These are phyloP conservation scores for Microcebus griseorufus DNA, from an alignment of 2,113 vertebrate genomes.

Conservation along the genomic window DNA sequence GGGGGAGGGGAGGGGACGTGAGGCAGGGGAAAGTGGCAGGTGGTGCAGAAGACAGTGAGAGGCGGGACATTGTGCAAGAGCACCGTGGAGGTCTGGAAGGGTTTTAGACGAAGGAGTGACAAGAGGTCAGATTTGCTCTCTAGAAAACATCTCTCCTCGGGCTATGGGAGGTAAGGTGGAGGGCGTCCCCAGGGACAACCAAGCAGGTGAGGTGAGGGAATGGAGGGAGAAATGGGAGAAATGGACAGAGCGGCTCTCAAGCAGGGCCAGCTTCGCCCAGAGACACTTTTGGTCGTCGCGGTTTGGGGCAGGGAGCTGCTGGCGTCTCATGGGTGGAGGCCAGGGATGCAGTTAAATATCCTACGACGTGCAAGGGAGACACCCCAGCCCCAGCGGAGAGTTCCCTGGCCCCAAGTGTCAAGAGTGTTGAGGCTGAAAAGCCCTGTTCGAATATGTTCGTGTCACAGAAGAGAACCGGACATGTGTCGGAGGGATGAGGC, in stretches of 20 bases:
- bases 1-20: too few relatives aligned
- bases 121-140: too few relatives aligned
- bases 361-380: not conserved
- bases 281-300: not conserved
- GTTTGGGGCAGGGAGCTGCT: not conserved
- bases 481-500: not conserved
- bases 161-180: not conserved
- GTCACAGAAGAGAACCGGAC: not conserved
- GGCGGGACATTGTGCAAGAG: not conserved
- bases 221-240: not conserved
- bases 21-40: not conserved
- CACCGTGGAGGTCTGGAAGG: rapidly evolving
- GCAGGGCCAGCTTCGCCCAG: rapidly evolving
- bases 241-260: not conserved
- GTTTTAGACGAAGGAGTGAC: not conserved
- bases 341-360: too few relatives aligned
- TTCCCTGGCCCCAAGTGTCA: not conserved
- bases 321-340: not conserved
- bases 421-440: not conserved
- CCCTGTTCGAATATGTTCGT: not conserved
- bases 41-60: too few relatives aligned
- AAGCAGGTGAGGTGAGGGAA: not conserved
- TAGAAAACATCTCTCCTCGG: not conserved
- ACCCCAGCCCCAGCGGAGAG: not conserved
- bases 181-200: rapidly evolving